Conservation (phyloP, 2,113 vertebrate species). For the Gnathonemus longibarbis region DNA sequence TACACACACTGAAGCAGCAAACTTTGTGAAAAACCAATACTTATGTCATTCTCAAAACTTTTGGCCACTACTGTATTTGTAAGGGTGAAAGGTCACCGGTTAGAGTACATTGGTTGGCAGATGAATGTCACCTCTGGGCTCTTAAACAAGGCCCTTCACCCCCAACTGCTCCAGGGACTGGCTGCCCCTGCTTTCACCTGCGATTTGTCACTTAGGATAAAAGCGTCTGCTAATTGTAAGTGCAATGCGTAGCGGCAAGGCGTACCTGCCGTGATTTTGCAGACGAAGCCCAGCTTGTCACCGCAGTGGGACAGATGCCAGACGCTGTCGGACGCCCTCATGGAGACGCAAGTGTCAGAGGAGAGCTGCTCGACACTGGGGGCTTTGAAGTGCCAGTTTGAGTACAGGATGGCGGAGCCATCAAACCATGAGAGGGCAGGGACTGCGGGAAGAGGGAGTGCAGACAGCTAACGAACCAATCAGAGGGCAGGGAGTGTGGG, state of each 20-base stretch:
- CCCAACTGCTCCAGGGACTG: not conserved
- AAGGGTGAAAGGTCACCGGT: not conserved
- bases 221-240: not conserved
- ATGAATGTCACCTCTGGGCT: not conserved
- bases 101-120: not conserved
- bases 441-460: conserved; percentile 45
- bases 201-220: not conserved
- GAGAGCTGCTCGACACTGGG: conserved; percentile 55
- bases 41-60: too few species aligned
- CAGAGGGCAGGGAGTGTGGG: not conserved
- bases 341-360: conserved; percentile 64
- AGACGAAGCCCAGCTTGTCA: conserved; percentile 74
- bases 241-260: not conserved
- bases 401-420: conserved; percentile 68
- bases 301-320: conserved; percentile 72
- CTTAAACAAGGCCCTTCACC: not conserved
- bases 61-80: not conserved
- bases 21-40: too few species aligned
- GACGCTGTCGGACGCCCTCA: conserved; percentile 63
- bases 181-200: not conserved
- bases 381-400: conserved; percentile 73
- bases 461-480: not conserved
- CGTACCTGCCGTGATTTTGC: conserved; percentile 75
- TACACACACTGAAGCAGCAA: too few species aligned
- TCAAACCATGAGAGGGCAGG: conserved; percentile 70